Conservation (phyloP, 2,888 invertebrate genomes). For the Ochropacha duplaris region DNA sequence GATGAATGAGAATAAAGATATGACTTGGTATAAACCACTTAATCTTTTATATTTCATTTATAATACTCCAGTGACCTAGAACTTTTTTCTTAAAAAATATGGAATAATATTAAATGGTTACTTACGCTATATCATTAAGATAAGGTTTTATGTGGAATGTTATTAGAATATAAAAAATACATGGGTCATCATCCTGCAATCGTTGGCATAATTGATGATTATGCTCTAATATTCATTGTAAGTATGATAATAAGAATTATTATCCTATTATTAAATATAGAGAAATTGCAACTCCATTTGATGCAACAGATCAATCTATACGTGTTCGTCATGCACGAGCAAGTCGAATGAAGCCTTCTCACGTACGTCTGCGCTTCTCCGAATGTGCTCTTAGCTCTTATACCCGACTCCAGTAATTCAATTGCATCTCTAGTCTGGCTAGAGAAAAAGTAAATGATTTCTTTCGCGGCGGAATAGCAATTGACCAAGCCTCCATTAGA, state of each 20-base stretch:
- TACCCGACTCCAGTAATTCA: conserved; percentile 67
- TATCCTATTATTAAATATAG: neutral
- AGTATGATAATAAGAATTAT: neutral
- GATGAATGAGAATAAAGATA: neutral
- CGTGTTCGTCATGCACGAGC: conserved; percentile 28
- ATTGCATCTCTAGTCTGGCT: conserved; percentile 38
- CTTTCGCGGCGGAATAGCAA: conserved; percentile 33
- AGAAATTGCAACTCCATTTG: neutral
- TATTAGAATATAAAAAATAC: too few species aligned
- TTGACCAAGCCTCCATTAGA: neutral
- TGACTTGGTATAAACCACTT: neutral
- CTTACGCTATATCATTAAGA: too few species aligned
- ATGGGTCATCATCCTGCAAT: too few species aligned
- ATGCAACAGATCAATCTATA: neutral
- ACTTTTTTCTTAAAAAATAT: neutral
- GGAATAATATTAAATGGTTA: too few species aligned
- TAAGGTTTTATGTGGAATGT: too few species aligned
- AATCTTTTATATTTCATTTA: neutral
- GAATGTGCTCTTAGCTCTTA: conserved; percentile 48
- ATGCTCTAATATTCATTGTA: too few species aligned
- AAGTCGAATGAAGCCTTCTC: conserved; percentile 25
- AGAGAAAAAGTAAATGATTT: conserved; percentile 38
- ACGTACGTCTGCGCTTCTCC: conserved; percentile 35
- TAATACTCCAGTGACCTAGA: neutral
- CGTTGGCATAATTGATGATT: neutral